Evolutionary conservation across 2,113 vertebrate species (phyloP).

Genomic region (Rhea americana): DNA sequence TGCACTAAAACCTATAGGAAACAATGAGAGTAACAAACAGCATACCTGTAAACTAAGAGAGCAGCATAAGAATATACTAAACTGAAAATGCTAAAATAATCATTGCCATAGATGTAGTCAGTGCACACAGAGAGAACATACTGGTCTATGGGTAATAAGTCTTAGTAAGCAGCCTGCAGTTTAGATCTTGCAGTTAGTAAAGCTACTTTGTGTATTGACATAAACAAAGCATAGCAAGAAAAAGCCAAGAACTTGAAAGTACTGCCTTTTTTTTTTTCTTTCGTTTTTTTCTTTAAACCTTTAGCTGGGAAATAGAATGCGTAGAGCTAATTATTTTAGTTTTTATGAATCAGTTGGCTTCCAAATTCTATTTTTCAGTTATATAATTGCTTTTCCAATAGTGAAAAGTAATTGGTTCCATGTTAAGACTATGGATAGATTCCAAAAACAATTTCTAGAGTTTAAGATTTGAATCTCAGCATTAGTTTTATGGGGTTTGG

Average conservation of each 20-base stretch:
- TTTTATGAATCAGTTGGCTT: neutral
- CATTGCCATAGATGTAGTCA: neutral
- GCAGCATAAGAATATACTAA: neutral
- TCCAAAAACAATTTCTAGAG: neutral
- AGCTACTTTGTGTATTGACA: neutral
- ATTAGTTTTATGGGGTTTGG: neutral
- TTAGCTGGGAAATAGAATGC: neutral
- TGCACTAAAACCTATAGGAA: neutral
- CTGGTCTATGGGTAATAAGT: neutral
- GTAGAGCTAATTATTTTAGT: neutral
- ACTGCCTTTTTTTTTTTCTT: neutral
- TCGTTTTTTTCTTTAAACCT: neutral
- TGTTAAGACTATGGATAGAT: neutral
- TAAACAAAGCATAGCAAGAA: neutral
- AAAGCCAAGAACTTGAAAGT: neutral
- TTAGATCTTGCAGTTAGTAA: neutral
- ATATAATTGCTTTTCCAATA: slow-evolving; percentile 10
- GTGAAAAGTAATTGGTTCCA: neutral
- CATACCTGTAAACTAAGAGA: neutral
- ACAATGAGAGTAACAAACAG: neutral
- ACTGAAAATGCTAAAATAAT: neutral
- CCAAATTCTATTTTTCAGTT: neutral
- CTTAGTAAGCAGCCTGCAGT: neutral
- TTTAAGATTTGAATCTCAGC: slow-evolving; percentile 8
- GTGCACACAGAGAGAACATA: neutral